phyloP scores from a whole-genome alignment of 2,888 invertebrate genomes.

The Imbricaverruca yamaguchii region DNA sequence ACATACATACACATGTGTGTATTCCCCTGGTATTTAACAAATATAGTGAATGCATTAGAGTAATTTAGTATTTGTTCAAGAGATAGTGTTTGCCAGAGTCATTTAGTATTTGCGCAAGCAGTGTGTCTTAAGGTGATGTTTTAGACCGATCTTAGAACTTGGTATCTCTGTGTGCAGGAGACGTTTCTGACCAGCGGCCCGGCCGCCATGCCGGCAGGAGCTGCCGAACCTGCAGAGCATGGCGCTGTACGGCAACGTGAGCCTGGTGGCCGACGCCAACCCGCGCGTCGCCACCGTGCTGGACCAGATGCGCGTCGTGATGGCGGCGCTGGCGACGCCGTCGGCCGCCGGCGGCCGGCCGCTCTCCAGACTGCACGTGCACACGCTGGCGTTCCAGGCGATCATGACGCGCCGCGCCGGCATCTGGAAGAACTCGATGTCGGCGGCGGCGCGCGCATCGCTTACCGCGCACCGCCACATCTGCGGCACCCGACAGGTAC shows the following conservation, averaged over 20 bases:
- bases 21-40: too few relatives aligned
- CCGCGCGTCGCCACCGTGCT: conserved; percentile 70
- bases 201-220: conserved; percentile 45
- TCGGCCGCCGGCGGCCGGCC: conserved; percentile 47
- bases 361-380: conserved; percentile 70
- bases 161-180: too few relatives aligned
- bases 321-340: conserved; percentile 36
- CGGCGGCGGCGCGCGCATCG: conserved; percentile 74
- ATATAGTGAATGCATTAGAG: too few relatives aligned
- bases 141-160: too few relatives aligned
- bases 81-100: too few relatives aligned
- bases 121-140: too few relatives aligned
- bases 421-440: conserved; percentile 66
- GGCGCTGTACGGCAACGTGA: conserved; percentile 60
- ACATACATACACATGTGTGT: too few relatives aligned
- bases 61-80: too few relatives aligned
- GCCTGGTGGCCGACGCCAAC: conserved; percentile 65
- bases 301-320: conserved; percentile 70
- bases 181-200: too few relatives aligned
- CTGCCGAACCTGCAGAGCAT: conserved; percentile 65
- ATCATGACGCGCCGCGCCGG: conserved; percentile 61
- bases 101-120: too few relatives aligned
- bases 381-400: conserved; percentile 79
- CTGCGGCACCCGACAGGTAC: conserved; percentile 58
- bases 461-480: conserved; percentile 74